Percentiles rank a stretch among this genome's conserved stretches.
These are phyloP conservation scores for Botia kubotai DNA, from an alignment of 2,797 vertebrate genomes.

Conservation along the genomic window DNA sequence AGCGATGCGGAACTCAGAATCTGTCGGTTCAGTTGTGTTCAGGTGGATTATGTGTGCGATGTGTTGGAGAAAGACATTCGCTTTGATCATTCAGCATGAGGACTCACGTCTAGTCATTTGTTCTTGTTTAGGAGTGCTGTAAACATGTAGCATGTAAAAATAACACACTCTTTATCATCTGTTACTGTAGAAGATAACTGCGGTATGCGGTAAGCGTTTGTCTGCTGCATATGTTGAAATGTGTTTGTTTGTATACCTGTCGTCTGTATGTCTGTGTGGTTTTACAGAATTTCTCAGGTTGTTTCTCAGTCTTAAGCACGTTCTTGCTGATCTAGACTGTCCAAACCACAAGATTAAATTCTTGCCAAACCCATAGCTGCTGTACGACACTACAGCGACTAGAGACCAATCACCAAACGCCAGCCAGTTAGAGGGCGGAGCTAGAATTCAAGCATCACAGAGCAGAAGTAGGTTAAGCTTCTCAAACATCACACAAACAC, in stretches of 20 bases:
- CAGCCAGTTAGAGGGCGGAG: slow-evolving; percentile 10
- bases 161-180: background rate
- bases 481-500: background rate
- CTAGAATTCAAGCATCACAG: background rate
- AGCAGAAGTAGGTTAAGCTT: slow-evolving; percentile 43
- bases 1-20: background rate
- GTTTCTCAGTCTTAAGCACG: slow-evolving; percentile 51
- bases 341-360: slow-evolving; percentile 62
- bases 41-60: no score
- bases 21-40: background rate
- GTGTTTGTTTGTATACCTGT: slow-evolving; percentile 20
- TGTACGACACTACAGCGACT: slow-evolving; percentile 56
- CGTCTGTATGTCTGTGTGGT: slow-evolving; percentile 14
- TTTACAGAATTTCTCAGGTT: slow-evolving; percentile 74
- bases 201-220: slow-evolving; percentile 45
- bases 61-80: no score
- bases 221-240: slow-evolving; percentile 7
- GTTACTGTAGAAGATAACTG: slow-evolving; percentile 12
- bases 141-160: slow-evolving; percentile 17
- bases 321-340: slow-evolving; percentile 59
- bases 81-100: slow-evolving; percentile 8
- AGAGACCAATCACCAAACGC: slow-evolving; percentile 46
- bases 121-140: slow-evolving; percentile 45
- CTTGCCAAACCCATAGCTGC: slow-evolving; percentile 76
- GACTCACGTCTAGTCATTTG: background rate